Base-by-base conservation (phyloP, 1,140 invertebrate species). In the Rhopalosiphum padi region DNA sequence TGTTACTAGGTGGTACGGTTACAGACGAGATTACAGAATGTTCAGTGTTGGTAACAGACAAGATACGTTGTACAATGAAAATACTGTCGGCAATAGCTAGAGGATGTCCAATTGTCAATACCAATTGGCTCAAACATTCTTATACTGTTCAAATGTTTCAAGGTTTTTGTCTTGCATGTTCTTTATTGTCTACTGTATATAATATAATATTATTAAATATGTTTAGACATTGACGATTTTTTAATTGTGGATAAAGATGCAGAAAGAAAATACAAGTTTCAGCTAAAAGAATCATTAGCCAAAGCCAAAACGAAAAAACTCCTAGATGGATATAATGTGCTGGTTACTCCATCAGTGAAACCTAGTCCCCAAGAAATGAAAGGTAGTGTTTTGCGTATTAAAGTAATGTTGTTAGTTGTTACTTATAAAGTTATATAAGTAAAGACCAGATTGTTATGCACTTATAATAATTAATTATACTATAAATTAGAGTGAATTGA, bases 11-110 rank as follows among this genome's bases (percentile, higher is more conserved):
- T 85, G 95, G 95, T 83, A 94, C 53, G 25, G 95, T 95, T 94
- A 95, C 95, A 0, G 94, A 95, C 25, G 94, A 95, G 53, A 94
- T 95, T 23, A 48, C 94, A 18, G 94, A 95, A 21, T 96, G 95
- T 89, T 94, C 95, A 25, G 94, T 96, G 43, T 93, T 96, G 9
- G 95, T 96, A 8, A 96, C 96, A 25, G 96, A 96, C 53, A 96
- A 96, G 95, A 94, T 96, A 46, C 95, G 95, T 87, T 95, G 96
- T 93, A 96, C 96, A 22, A 94, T 95, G 5, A 96, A 96, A 94
- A 96, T 96, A 93, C 94, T 96, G 21, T 96, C 95, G 37, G 95
- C 95, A 8, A 88, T 96, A 22, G 95, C 95, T 0, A 94, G 93
- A 60, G 95, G 96, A 43, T 94, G 95, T 41, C 95, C 95, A 2